These are phyloP conservation scores for Zoanthus gigantus DNA, from an alignment of 92 coral and sea anemone genomes.

Conservation along the genomic window DNA sequence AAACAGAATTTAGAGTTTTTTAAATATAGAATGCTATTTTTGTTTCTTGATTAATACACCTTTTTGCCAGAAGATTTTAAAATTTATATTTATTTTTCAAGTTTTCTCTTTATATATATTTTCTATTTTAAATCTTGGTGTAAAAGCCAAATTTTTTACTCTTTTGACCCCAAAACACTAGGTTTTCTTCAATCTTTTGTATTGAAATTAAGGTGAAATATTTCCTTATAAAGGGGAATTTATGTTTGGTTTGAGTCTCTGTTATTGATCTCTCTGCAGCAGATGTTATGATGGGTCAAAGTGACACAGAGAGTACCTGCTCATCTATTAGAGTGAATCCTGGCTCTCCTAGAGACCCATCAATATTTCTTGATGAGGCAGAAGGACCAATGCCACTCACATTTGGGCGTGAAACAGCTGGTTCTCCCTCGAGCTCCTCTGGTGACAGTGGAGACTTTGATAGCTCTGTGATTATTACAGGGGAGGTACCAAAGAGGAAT, in stretches of 20 bases:
- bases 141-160: too few relatives aligned
- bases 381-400: slow-evolving; percentile 36
- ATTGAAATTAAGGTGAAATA: neutral
- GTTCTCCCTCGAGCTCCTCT: slow-evolving; percentile 77
- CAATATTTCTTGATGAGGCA: slow-evolving; percentile 75
- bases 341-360: slow-evolving; percentile 86
- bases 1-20: too few relatives aligned
- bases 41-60: too few relatives aligned
- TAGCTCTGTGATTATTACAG: slow-evolving; percentile 66
- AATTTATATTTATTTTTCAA: too few relatives aligned
- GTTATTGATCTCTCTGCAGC: neutral
- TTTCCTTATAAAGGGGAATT: neutral
- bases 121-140: too few relatives aligned
- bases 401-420: slow-evolving; percentile 55
- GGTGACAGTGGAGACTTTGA: slow-evolving; percentile 85
- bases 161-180: too few relatives aligned
- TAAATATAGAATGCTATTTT: too few relatives aligned
- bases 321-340: slow-evolving; percentile 92
- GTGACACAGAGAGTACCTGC: slow-evolving; percentile 92
- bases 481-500: slow-evolving; percentile 72
- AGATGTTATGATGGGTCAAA: slow-evolving; percentile 80
- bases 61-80: too few relatives aligned
- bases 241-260: too few relatives aligned
- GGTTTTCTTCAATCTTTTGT: too few relatives aligned
- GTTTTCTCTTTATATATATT: too few relatives aligned